Evolutionary conservation across 92 coral and sea anemone genomes (phyloP), one percentile per base, ranked within the genome.

Genomic region (Galaxea fascicularis): DNA sequence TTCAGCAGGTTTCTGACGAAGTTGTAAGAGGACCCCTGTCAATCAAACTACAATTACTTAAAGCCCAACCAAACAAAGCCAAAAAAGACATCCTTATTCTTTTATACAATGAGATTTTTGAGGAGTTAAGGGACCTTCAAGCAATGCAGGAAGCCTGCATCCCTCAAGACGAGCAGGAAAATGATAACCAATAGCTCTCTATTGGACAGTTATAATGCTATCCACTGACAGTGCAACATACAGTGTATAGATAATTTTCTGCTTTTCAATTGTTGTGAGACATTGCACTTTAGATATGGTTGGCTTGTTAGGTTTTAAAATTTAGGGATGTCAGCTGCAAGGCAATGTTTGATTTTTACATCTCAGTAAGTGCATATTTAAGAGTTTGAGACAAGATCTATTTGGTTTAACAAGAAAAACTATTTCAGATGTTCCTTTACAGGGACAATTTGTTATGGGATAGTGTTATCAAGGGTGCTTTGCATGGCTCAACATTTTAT

Each of bases 11-110:
- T 47, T 65, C 29, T 65, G 74, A 79, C 56, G 65, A 52, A 28
- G 75, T 65, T 41, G 75, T 79, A 65, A 79, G 75, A 52, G 84
- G 75, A 29, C 75, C 52, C 53, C 84, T 79, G 65, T 66, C 66
- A 8, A 47, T 44, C 59, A 79, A 79, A 30, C 84, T 79, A 45
- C 65, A 49, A 49, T 65, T 47, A 28, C 41, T 79, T 66, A 49
- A 30, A n/a, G 75, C 52, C 4, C 84, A 65, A 41, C 65, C 75
- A 20, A 51, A 45, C 41, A 79, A 49, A 66, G 49, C 65, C 21
- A 79, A 79, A 66, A 67, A 79, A 53, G 75, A 67, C 46, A 56
- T 52, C 27, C 65, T 65, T 35, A 54, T 79, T 65, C 45, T 64
- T 31, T 46, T 79, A 57, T 79, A 79, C 71, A 60, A 77, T 60